Conservation (phyloP, 2,113 vertebrate species). For the Salvelinus fontinalis region DNA sequence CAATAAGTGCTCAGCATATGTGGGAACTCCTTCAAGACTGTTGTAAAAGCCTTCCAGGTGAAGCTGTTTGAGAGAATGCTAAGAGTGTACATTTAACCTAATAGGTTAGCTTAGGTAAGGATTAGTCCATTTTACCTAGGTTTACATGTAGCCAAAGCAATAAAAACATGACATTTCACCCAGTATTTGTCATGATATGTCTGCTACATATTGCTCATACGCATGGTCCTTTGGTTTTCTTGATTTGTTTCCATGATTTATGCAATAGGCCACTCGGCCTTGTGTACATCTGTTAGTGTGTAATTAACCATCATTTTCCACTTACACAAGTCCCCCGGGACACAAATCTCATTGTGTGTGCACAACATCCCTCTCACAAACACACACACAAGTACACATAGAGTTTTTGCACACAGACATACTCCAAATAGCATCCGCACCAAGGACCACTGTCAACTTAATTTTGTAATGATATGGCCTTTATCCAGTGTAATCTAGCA, state of each 20-base stretch:
- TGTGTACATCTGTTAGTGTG: constrained; percentile 58
- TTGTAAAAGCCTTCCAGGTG: too few relatives aligned
- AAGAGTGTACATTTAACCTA: not conserved
- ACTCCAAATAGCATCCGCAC: constrained; percentile 36
- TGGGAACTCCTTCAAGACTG: too few relatives aligned
- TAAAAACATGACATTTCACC: not conserved
- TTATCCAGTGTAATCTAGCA: constrained; percentile 73
- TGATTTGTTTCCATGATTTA: constrained; percentile 46
- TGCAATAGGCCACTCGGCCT: constrained; percentile 47
- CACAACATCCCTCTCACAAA: constrained; percentile 14
- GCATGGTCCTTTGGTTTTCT: constrained; percentile 38
- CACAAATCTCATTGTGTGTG: constrained; percentile 35
- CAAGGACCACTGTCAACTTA: constrained; percentile 53
- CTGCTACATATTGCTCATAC: not conserved
- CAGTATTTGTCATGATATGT: too few relatives aligned
- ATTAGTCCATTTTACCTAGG: not conserved
- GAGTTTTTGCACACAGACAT: constrained; percentile 35
- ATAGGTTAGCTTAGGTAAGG: constrained; percentile 12
- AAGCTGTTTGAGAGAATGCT: too few relatives aligned
- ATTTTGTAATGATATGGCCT: constrained; percentile 71
- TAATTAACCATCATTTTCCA: constrained; percentile 62
- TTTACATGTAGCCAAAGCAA: constrained; percentile 17
- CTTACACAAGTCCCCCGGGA: constrained; percentile 34
- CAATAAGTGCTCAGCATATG: too few relatives aligned
- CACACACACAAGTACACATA: constrained; percentile 8